Evolutionary conservation across 2,113 vertebrate genomes (phyloP), one percentile per base, ranked within the genome.

Genomic region (Cnemophilus loriae): DNA sequence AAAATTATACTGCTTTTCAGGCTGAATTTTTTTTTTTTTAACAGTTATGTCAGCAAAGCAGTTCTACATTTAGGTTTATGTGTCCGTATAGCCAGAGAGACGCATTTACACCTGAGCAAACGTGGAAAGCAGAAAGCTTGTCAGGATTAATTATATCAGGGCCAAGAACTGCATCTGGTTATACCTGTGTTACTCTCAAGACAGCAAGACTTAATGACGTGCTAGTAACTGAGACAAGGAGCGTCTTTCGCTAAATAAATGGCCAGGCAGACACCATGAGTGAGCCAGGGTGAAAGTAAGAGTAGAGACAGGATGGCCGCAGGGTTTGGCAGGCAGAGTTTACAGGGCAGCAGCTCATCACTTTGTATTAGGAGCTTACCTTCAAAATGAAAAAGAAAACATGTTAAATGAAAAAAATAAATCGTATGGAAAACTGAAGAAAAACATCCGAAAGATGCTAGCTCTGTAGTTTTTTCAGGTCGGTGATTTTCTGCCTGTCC

Each of bases 361-460:
- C 60, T 94, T 96, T 88, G 71, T 55, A 94, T 92, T 93, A 96
- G 80, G 35, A 84, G 52, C 41, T 68, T 77, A 90, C 80, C 79
- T 87, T 96, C 79, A 8, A 94, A 95, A 88, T 78, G 93, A 83
- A 90, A 93, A 74, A 84, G 93, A 96, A 97, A 97, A 90, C 92
- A 87, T 93, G 94, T 92, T 90, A 94, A 93, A 90, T 78, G 88
- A 94, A 94, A 94, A 96, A 96, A 93, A 92, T 44, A 95, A 96
- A 96, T 96, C 88, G 52, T 90, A 96, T 8, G 49, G 90, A 97
- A 96, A 97, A 89, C 70, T 93, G 90, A 94, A 81, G 90, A 84
- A 95, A 95, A 96, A 96, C 90, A 94, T 96, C 92, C 83, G 80
- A 92, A 95, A 96, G 88, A 96, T 93, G 92, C 93, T 96, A 96